A percentile compares a stretch with the other conserved stretches of the same genome.
These are phyloP conservation scores for Phyllostomus discolor DNA, from an alignment of 2,113 vertebrate species.

Conservation along the genomic window DNA sequence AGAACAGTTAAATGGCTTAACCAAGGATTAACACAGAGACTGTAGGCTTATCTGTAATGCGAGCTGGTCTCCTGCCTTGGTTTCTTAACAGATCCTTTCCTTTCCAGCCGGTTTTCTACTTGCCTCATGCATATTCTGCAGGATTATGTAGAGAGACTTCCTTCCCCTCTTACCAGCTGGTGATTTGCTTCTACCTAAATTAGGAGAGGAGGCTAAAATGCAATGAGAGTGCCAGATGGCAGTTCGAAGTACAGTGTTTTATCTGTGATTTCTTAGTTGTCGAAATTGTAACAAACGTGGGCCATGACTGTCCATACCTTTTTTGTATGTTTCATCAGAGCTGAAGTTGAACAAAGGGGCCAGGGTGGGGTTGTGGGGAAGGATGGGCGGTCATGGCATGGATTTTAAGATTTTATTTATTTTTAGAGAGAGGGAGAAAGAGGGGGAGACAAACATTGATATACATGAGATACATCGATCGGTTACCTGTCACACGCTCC, in stretches of 20 bases:
- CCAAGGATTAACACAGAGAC: neutral
- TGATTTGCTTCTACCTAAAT: constrained; percentile 20
- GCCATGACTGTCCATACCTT: neutral
- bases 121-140: neutral
- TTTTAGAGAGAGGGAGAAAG: too few species aligned
- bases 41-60: neutral
- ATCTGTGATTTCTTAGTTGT: neutral
- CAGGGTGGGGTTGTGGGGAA: neutral
- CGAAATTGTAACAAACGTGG: neutral
- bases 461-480: too few species aligned
- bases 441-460: too few species aligned
- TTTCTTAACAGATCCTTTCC: constrained; percentile 5
- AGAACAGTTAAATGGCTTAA: neutral
- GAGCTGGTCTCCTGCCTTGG: neutral
- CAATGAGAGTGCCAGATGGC: neutral
- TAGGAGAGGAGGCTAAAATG: constrained; percentile 20
- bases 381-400: neutral
- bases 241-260: neutral
- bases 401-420: neutral
- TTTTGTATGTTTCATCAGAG: neutral
- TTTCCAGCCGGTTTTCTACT: neutral
- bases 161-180: neutral
- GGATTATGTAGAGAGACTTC: neutral
- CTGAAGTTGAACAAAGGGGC: neutral
- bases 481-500: too few species aligned